These are phyloP conservation scores for Sarcophaga bullata DNA, from an alignment of 1,140 invertebrate genomes.

Conservation along the genomic window DNA sequence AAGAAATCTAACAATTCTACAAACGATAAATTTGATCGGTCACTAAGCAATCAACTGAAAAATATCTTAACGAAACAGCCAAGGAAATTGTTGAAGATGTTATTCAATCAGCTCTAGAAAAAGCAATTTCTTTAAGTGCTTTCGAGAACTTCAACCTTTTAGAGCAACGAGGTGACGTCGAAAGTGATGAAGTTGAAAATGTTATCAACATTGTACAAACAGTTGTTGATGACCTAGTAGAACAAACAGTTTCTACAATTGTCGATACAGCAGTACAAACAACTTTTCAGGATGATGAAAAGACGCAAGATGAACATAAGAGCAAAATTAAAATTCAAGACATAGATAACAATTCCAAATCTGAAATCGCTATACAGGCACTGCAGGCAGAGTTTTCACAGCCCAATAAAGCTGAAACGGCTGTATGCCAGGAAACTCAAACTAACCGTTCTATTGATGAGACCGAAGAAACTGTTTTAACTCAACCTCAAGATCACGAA, in stretches of 20 bases:
- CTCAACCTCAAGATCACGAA: conserved; percentile 39
- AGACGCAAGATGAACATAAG: conserved; percentile 3
- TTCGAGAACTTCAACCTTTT: conserved; percentile 8
- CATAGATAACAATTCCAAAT: not conserved
- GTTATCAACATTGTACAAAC: conserved; percentile 56
- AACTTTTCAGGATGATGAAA: conserved; percentile 31
- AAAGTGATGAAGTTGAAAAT: conserved; percentile 47
- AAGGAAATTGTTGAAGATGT: conserved; percentile 57
- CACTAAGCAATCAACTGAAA: conserved; percentile 43
- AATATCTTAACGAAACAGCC: conserved; percentile 49
- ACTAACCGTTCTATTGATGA: not conserved
- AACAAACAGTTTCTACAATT: conserved; percentile 54
- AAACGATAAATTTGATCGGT: not conserved
- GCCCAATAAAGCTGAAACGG: not conserved
- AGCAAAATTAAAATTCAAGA: not conserved
- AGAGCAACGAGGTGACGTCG: not conserved
- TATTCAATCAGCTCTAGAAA: conserved; percentile 54
- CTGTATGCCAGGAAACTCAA: conserved; percentile 13
- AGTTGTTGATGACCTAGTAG: conserved; percentile 55
- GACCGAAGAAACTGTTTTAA: not conserved
- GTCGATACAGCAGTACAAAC: conserved; percentile 37
- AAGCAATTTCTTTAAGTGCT: not conserved
- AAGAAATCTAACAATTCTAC: conserved; percentile 56
- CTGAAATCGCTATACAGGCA: conserved; percentile 36
- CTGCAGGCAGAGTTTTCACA: conserved; percentile 14